These are phyloP conservation scores for Cheirogaleus major DNA, from an alignment of 2,797 vertebrate species.

Conservation along the genomic window DNA sequence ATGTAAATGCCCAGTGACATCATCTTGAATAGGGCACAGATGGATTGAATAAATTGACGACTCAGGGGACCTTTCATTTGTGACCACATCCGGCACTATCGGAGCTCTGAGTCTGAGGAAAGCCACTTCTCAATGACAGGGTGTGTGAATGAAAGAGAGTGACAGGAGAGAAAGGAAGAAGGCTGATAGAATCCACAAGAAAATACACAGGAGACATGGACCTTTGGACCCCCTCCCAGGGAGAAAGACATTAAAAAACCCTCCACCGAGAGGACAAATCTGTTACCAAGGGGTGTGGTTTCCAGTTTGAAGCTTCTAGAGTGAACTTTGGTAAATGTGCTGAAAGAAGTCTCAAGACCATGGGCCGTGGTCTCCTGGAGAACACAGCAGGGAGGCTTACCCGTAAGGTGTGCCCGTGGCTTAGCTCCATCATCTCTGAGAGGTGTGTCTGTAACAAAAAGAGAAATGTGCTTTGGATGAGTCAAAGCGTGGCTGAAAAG, in stretches of 20 bases:
- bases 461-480: constrained; percentile 19
- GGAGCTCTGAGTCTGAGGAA: neutral
- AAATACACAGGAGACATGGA: neutral
- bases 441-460: constrained; percentile 56
- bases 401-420: constrained; percentile 87
- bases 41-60: neutral
- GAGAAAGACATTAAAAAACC: neutral
- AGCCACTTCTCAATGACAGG: neutral
- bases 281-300: neutral
- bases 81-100: neutral
- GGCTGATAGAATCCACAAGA: neutral
- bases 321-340: neutral
- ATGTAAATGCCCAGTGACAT: neutral
- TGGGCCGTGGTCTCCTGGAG: neutral
- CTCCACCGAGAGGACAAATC: neutral
- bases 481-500: neutral
- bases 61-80: neutral
- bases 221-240: neutral
- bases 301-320: neutral
- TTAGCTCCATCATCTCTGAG: constrained; percentile 71
- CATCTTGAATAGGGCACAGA: neutral
- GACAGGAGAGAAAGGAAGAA: neutral
- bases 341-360: neutral
- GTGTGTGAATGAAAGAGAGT: neutral
- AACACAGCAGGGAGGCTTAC: constrained; percentile 69